These are phyloP conservation scores for Toxotes lorentzi DNA, from an alignment of 2,797 vertebrate species.

Conservation along the genomic window DNA sequence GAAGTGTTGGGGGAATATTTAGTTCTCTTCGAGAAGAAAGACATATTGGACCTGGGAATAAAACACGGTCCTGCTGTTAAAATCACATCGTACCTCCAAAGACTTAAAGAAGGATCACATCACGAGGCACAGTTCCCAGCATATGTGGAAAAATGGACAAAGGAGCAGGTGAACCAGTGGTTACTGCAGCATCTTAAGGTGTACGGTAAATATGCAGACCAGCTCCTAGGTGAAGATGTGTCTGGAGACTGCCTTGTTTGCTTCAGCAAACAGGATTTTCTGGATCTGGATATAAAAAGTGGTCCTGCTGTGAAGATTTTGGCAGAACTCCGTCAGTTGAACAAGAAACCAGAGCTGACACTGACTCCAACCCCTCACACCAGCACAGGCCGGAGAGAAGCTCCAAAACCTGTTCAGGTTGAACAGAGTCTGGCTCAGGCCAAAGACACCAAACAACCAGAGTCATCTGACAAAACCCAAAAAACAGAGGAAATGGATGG, in stretches of 20 bases:
- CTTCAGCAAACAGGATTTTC: slow-evolving; percentile 64
- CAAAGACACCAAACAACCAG: background rate
- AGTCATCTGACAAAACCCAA: background rate
- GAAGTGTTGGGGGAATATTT: slow-evolving; percentile 61
- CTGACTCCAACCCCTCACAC: slow-evolving; percentile 17
- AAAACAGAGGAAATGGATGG: background rate
- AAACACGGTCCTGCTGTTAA: slow-evolving; percentile 76
- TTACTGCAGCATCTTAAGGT: slow-evolving; percentile 26
- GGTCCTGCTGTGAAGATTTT: slow-evolving; percentile 65
- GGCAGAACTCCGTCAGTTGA: slow-evolving; percentile 6
- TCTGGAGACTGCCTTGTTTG: slow-evolving; percentile 67
- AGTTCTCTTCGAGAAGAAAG: slow-evolving; percentile 12
- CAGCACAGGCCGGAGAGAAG: slow-evolving; percentile 3
- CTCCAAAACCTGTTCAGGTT: background rate
- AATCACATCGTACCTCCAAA: slow-evolving; percentile 50
- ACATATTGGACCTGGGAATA: slow-evolving; percentile 62
- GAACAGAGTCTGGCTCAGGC: background rate
- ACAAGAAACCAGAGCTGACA: slow-evolving; percentile 10
- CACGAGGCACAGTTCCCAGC: slow-evolving; percentile 9
- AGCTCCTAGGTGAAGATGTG: slow-evolving; percentile 47
- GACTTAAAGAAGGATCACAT: slow-evolving; percentile 25
- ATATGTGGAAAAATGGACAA: slow-evolving; percentile 48
- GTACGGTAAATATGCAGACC: slow-evolving; percentile 35
- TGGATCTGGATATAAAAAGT: slow-evolving; percentile 53
- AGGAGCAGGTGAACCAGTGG: slow-evolving; percentile 49